phyloP scores from a whole-genome alignment of 2,888 invertebrate species.

The Epirrhoe alternata region DNA sequence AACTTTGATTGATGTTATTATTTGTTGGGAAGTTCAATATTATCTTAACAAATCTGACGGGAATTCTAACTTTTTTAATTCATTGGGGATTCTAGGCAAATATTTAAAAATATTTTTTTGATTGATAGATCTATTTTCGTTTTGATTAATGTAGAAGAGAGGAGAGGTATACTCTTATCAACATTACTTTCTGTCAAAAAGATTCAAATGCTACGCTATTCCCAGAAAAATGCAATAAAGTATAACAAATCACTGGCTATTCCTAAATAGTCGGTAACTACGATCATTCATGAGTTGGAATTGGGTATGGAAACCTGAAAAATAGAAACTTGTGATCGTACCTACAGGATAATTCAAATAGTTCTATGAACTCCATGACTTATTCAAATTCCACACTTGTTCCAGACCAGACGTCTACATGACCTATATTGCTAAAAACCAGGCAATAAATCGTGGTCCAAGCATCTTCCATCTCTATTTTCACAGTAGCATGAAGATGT shows the following conservation, averaged over 20 bases:
- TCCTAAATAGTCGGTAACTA: too few relatives aligned
- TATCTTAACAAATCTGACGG: conserved; percentile 36
- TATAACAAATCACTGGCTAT: too few relatives aligned
- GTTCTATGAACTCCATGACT: conserved; percentile 13
- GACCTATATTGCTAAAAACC: conserved; percentile 42
- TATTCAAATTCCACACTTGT: conserved; percentile 19
- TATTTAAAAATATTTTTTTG: background rate
- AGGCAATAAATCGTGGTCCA: conserved; percentile 41
- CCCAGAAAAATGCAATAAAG: too few relatives aligned
- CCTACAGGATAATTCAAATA: background rate
- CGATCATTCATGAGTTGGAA: too few relatives aligned
- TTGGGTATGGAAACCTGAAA: too few relatives aligned
- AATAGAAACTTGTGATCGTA: background rate
- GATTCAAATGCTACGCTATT: too few relatives aligned
- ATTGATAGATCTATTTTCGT: conserved; percentile 1
- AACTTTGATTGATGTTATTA: conserved; percentile 48
- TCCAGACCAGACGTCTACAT: conserved; percentile 30
- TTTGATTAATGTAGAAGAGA: background rate
- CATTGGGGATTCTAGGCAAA: background rate
- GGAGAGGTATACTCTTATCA: too few relatives aligned
- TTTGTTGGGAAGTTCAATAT: conserved; percentile 40
- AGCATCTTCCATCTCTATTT: conserved; percentile 29
- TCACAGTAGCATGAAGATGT: conserved; percentile 7
- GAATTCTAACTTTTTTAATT: conserved; percentile 13
- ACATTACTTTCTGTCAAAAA: too few relatives aligned